Percentiles rank a stretch among this genome's conserved stretches.
Conservation (phyloP, 1,140 invertebrate species). For the Oedothorax gibbosus region DNA sequence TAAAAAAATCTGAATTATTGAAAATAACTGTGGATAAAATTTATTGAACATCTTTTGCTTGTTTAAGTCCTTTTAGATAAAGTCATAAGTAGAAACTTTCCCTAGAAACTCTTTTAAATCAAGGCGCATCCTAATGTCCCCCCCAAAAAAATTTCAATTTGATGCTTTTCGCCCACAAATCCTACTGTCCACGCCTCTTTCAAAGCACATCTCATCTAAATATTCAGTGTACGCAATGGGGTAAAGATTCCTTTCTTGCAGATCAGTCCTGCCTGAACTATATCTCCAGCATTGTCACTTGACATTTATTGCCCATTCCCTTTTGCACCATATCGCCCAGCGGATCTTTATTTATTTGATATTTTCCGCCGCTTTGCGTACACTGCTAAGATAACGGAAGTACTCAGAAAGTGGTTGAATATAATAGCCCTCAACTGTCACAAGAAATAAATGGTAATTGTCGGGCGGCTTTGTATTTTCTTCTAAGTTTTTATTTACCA, state of each 20-base stretch:
- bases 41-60: too few relatives aligned
- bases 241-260: slow-evolving; percentile 52
- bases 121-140: too few relatives aligned
- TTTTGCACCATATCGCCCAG: slow-evolving; percentile 38
- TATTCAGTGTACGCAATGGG: slow-evolving; percentile 49
- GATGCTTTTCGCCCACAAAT: slow-evolving; percentile 30
- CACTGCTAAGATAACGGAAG: slow-evolving; percentile 44
- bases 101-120: too few relatives aligned
- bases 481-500: slow-evolving; percentile 49
- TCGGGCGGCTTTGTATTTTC: slow-evolving; percentile 35
- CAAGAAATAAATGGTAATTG: slow-evolving; percentile 56
- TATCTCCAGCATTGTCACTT: slow-evolving; percentile 57
- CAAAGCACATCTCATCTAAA: slow-evolving; percentile 51
- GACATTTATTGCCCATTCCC: slow-evolving; percentile 59
- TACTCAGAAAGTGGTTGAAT: slow-evolving; percentile 47
- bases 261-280: slow-evolving; percentile 54
- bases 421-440: slow-evolving; percentile 57
- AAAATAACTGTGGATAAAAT: too few relatives aligned
- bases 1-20: too few relatives aligned
- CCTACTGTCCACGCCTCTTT: slow-evolving; percentile 46
- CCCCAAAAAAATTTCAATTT: background rate
- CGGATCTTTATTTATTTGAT: slow-evolving; percentile 59
- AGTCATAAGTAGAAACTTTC: too few relatives aligned
- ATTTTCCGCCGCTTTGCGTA: slow-evolving; percentile 51
- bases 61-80: too few relatives aligned